phyloP scores from a whole-genome alignment of 2,797 vertebrate species.

The Malacoctenus gilli region DNA sequence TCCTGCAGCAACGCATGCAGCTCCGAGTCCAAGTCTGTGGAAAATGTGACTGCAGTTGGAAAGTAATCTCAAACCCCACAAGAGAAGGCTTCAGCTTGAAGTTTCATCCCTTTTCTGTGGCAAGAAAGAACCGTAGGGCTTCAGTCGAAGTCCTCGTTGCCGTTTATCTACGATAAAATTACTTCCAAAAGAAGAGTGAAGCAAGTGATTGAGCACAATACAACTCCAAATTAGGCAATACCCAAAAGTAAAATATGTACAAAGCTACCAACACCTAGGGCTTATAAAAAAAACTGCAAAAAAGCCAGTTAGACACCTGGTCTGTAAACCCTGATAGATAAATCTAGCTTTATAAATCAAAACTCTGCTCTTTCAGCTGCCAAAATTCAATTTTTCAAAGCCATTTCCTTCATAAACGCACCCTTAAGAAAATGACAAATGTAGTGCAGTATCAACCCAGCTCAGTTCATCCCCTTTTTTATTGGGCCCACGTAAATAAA shows the following conservation, averaged over 20 bases:
- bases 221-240: slow-evolving; percentile 11
- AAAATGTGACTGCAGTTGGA: slow-evolving; percentile 64
- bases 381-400: slow-evolving; percentile 20
- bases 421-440: slow-evolving; percentile 18
- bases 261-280: slow-evolving; percentile 37
- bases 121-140: background rate
- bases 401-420: slow-evolving; percentile 16
- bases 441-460: slow-evolving; percentile 5
- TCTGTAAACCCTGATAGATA: slow-evolving; percentile 27
- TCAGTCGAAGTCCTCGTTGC: too few species aligned
- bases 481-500: slow-evolving; percentile 10
- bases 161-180: background rate
- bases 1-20: slow-evolving; percentile 80
- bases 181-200: background rate
- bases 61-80: slow-evolving; percentile 32
- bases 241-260: slow-evolving; percentile 21
- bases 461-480: slow-evolving; percentile 13
- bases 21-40: slow-evolving; percentile 77
- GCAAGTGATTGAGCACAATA: background rate
- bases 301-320: slow-evolving; percentile 45
- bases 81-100: slow-evolving; percentile 18
- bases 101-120: slow-evolving; percentile 7
- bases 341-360: slow-evolving; percentile 29
- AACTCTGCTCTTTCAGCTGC: slow-evolving; percentile 1
- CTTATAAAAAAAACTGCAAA: slow-evolving; percentile 29